Evolutionary conservation across 2,888 invertebrate species (phyloP), one percentile per base, ranked within the genome.

Genomic region (Endomychus coccineus): DNA sequence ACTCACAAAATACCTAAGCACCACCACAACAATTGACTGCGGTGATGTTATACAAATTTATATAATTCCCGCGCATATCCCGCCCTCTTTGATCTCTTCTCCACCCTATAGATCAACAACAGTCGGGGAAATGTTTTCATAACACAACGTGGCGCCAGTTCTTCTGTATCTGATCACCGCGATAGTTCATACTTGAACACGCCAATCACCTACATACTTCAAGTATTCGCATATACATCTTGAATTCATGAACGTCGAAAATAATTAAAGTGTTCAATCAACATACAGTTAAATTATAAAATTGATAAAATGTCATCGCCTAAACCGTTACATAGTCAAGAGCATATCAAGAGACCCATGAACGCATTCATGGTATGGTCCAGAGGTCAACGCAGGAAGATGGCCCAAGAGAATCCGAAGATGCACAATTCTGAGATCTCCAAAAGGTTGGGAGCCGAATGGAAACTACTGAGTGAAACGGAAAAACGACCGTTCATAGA

Each of bases 371-470:
- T 84, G 83, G 90, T 91, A 46, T 91, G 90, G 90, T 88, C 88
- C 2, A 69, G 90, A 17, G 88, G 87, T 4, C 89, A 90, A 63
- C 66, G 90, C 40, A 70, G 89, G 48, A 90, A 90, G 69, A 91
- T 91, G 84, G 90, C 90, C 1, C 89, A 89, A 60, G 90, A 91
- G 54, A 89, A 90, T 62, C 90, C 90, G 1, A 90, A 90, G 67
- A 90, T 90, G 89, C 90, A 90, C 69, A 90, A 90, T 61, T 88
- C 87, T 0, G 90, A 90, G 66, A 90, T 90, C 49, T 85, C 84
- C 37, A 90, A 90, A 63, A 68, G 89, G 45, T 72, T 91, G 19
- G 84, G 84, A 0, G 86, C 86, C 0, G 89, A 90, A 63, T 90
- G 90, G 90, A 90, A 90, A 61, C 70, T 87, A 51, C 72, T 90